phyloP scores from a whole-genome alignment of 2,797 vertebrate genomes.

The Sebastes kiyomatsui region DNA sequence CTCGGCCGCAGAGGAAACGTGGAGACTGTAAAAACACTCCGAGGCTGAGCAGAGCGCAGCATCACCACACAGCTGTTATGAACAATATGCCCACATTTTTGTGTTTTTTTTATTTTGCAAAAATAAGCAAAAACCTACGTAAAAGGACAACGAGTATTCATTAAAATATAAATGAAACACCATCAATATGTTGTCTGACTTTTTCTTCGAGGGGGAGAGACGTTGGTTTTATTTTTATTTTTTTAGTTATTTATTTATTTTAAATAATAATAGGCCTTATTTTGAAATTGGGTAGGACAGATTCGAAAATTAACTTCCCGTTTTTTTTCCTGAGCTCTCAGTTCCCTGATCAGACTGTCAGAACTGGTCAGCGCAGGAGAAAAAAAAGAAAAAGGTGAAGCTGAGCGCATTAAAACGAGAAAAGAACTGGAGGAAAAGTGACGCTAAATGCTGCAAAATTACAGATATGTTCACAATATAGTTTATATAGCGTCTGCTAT shows the following conservation, averaged over 20 bases:
- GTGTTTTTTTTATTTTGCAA: conserved; percentile 41
- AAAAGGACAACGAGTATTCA: conserved; percentile 60
- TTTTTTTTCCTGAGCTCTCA: not conserved
- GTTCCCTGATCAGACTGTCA: no score
- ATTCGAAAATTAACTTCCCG: not conserved
- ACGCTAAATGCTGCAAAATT: no score
- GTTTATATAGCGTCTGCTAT: no score
- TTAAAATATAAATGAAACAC: conserved; percentile 63
- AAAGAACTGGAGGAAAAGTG: no score
- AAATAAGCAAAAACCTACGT: conserved; percentile 40
- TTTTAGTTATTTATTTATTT: not conserved
- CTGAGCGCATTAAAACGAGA: no score
- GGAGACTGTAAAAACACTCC: not conserved
- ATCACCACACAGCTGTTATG: not conserved
- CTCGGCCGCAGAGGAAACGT: not conserved
- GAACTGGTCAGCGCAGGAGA: no score
- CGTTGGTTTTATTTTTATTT: not conserved
- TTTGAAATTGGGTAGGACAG: not conserved
- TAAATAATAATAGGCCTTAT: not conserved
- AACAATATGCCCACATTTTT: conserved; percentile 1
- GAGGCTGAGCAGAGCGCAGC: not conserved
- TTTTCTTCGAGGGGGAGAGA: not conserved
- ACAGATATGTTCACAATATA: no score
- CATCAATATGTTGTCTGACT: conserved; percentile 23
- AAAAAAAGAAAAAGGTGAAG: no score